Evolutionary conservation across 2,797 vertebrate genomes (phyloP), one percentile per base, ranked within the genome.

Genomic region (Hephaestus fuliginosus): DNA sequence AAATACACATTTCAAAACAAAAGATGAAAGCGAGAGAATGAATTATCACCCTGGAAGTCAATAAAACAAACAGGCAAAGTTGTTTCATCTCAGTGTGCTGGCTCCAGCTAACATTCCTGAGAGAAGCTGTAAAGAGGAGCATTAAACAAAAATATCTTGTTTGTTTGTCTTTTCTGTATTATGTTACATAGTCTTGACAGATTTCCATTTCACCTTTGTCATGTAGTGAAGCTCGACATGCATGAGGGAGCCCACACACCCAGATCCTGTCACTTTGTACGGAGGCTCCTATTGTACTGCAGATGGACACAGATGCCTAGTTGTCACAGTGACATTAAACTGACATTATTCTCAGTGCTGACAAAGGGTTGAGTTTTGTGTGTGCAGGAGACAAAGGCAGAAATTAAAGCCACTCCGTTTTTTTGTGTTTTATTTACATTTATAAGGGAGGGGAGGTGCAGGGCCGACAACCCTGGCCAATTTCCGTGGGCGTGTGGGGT

Each of bases 211-310:
- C 94, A 97, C 97, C 97, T 96, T 97, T 91, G 97, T 98, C 91
- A 96, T 98, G 94, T 98, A 98, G 95, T 98, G 94, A 78, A 98
- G 97, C 91, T 98, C 97, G 67, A 98, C 97, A 61, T 96, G 97
- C 96, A 97, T 97, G 85, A 98, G 97, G 93, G 98, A 98, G 81
- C 97, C 97, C 36, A 97, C 97, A 0, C 97, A 98, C 46, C 97
- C 97, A 57, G 96, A 97, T 92, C 97, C 97, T 84, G 97, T 97
- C 90, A 98, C 97, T 90, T 97, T 97, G 92, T 98, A 98, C 4
- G 96, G 97, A 57, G 97, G 97, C 91, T 98, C 97, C 89, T 98
- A 98, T 93, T 97, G 97, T 83, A 97, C 97, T 98, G 91, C 49
- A 67, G 76, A 65, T 12, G 90, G 72, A 94, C 80, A 93, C 70